These are phyloP conservation scores for Cryptophagus acutangulus DNA, from an alignment of 2,888 invertebrate species.

Conservation along the genomic window DNA sequence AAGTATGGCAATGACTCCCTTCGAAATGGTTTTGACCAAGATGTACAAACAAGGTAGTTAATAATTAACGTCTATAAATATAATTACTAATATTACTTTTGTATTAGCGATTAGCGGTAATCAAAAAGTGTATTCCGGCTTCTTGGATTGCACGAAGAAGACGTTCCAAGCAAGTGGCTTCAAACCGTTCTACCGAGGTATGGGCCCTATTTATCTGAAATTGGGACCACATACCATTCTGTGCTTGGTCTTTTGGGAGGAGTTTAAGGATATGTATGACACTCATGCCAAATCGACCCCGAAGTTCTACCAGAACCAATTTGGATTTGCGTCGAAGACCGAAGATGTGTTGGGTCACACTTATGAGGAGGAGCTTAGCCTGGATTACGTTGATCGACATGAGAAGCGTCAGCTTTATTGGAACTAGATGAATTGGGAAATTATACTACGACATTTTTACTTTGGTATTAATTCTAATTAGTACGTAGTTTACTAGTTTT, in stretches of 20 bases:
- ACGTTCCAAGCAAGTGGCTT: constrained; percentile 56
- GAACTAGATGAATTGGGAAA: no score
- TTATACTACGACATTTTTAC: no score
- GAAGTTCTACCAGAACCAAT: constrained; percentile 26
- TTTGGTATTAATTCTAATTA: no score
- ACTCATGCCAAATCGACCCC: constrained; percentile 15
- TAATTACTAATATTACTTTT: constrained; percentile 8
- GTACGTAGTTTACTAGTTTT: no score
- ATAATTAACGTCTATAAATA: no score
- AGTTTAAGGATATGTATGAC: constrained; percentile 57
- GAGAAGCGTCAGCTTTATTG: constrained; percentile 2
- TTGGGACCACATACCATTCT: constrained; percentile 87
- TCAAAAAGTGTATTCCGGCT: constrained; percentile 63
- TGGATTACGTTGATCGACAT: neutral
- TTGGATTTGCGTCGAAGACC: no score
- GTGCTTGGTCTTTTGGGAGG: constrained; percentile 82
- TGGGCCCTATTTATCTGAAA: constrained; percentile 78
- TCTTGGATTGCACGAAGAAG: constrained; percentile 62
- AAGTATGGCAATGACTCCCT: constrained; percentile 73
- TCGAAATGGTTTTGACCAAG: constrained; percentile 80
- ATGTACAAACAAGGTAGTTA: constrained; percentile 80
- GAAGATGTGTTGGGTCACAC: constrained; percentile 2
- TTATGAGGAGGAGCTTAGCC: constrained; percentile 1
- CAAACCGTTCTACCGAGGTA: constrained; percentile 80
- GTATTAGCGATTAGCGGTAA: constrained; percentile 55